Percentiles rank a stretch among this genome's conserved stretches.
phyloP scores from a whole-genome alignment of 2,113 vertebrate species.

The Sturnus vulgaris region DNA sequence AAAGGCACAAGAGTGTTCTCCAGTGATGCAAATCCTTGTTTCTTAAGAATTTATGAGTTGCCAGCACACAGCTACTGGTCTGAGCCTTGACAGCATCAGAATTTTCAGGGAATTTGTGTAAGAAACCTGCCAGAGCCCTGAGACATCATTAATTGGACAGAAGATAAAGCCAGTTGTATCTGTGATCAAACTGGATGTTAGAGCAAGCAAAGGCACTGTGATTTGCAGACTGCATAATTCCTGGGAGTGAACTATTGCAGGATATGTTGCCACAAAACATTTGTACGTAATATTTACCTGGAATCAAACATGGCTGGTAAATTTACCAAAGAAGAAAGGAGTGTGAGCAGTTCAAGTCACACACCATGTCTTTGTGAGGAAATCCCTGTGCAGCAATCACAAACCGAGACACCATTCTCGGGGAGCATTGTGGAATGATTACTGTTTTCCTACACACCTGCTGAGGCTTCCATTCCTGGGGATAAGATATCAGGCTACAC shows the following conservation, averaged over 20 bases:
- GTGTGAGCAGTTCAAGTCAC: neutral
- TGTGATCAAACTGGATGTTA: neutral
- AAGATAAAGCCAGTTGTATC: neutral
- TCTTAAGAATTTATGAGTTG: neutral
- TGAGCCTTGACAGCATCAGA: neutral
- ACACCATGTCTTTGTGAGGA: neutral
- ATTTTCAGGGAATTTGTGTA: neutral
- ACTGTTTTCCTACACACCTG: neutral
- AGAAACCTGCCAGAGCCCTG: neutral
- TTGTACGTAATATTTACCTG: neutral
- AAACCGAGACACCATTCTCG: neutral
- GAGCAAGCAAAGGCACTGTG: neutral
- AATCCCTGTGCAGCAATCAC: fast-evolving
- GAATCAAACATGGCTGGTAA: neutral
- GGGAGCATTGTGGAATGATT: neutral
- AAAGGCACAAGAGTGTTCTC: neutral
- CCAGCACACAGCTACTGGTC: neutral
- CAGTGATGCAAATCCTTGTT: neutral
- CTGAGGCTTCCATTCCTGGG: neutral
- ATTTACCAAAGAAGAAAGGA: neutral
- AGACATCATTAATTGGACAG: neutral
- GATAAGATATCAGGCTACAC: neutral
- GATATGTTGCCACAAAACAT: neutral
- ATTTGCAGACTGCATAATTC: neutral
- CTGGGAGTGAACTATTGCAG: neutral